Conservation (phyloP, 2,797 vertebrate species). For the Artibeus lituratus region DNA sequence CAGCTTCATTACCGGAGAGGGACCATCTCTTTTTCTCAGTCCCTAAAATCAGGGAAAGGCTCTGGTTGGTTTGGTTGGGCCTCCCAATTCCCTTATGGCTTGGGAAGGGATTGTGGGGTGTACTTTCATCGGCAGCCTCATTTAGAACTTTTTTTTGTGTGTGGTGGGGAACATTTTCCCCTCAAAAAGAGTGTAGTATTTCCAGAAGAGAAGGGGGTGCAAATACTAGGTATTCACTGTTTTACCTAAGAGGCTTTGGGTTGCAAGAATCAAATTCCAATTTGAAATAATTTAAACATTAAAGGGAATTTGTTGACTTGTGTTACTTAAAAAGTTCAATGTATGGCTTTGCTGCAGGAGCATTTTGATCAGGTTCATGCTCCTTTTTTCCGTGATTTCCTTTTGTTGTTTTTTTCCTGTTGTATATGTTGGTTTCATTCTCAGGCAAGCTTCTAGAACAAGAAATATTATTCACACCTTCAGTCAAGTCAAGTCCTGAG, state of each 20-base stretch:
- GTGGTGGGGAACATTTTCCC: not conserved
- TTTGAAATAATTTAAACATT: not conserved
- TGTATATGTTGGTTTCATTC: not conserved
- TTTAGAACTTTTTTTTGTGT: not conserved
- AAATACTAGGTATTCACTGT: not conserved
- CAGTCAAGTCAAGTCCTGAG: not conserved
- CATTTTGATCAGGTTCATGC: not conserved
- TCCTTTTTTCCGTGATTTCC: not conserved
- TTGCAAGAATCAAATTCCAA: not conserved
- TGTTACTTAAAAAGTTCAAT: not conserved
- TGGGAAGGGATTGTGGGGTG: not conserved
- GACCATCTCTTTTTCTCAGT: not conserved
- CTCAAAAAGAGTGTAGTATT: not conserved
- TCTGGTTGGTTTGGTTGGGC: not conserved
- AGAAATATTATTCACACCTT: not conserved
- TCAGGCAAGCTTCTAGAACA: not conserved
- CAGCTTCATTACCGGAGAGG: not conserved
- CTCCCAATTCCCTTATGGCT: not conserved
- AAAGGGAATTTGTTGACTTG: not conserved
- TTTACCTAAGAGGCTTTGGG: not conserved
- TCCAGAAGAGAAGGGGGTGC: not conserved
- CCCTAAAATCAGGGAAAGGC: not conserved
- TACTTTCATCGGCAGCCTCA: not conserved
- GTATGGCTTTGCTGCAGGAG: not conserved
- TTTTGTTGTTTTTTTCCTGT: not conserved